Base-by-base conservation (phyloP, 2,797 vertebrate genomes). In the Phylloscopus collybita region DNA sequence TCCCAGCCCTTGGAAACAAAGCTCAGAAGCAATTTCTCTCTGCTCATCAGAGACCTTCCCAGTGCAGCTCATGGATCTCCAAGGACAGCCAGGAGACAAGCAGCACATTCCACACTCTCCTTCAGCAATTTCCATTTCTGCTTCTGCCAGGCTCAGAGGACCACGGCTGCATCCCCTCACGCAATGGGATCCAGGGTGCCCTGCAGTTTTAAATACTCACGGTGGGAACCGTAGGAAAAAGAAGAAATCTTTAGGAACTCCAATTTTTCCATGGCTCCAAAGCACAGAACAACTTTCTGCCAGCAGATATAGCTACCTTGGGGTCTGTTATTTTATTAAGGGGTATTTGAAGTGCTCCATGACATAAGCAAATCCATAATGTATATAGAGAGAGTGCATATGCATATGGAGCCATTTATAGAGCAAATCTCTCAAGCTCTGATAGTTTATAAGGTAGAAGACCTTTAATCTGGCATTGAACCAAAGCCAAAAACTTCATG, bases 301-400 rank as follows among this genome's bases (percentile, higher is more conserved):
- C 89, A 93, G 82, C 27, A 45, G 50, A 79, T 93, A 96, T 8
- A 86, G 84, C 88, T 92, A 82, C 80, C 92, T 78, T 71, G 71
- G 95, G 95, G 75, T 88, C 56, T 84, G 59, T 97, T 92, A 95
- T 84, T 96, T 96, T 90, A 95, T 94, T 92, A 92, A 89, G 57
- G 81, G 65, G 23, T 93, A 82, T 88, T 69, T 95, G 83, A 92
- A 96, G 91, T 81, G 73, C 70, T 88, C 67, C 47, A 45, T 91
- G 71, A 80, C 92, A 92, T 88, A 71, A 92, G 60, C 56, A 93
- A 72, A 93, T 86, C 60, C 69, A 57, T 90, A 18, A 91, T 32
- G 54, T 70, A 53, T 72, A 73, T 49, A 54, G 2, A 49, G 11
- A 66, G 32, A 85, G 42, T 50, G 34, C 9, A 2, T 36, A 19